These are phyloP conservation scores for Blastobasis adustella DNA, from an alignment of 2,888 invertebrate species.

Conservation along the genomic window DNA sequence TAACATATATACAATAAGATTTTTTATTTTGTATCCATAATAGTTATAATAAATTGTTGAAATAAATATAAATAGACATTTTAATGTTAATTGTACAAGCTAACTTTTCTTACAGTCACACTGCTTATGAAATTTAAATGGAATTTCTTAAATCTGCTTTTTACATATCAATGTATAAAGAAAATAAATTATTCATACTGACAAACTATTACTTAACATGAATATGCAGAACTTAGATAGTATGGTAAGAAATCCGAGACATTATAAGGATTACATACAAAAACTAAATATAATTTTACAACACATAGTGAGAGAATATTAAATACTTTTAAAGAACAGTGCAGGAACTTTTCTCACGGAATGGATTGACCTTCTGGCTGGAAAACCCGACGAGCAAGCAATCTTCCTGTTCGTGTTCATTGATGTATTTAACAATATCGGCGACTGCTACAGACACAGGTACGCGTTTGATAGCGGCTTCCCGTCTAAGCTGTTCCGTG, in stretches of 20 bases:
- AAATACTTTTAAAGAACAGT: slow-evolving; percentile 79
- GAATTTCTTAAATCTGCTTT: too few species aligned
- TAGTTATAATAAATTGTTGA: not conserved
- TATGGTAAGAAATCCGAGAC: too few species aligned
- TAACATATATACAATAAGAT: not conserved
- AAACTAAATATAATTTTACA: not conserved
- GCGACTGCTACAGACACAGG: slow-evolving; percentile 93
- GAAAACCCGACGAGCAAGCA: slow-evolving; percentile 94
- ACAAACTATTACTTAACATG: too few species aligned
- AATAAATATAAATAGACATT: not conserved
- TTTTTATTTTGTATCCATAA: not conserved
- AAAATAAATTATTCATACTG: too few species aligned
- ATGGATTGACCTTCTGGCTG: slow-evolving; percentile 95
- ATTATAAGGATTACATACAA: too few species aligned
- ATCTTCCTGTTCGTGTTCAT: slow-evolving; percentile 94
- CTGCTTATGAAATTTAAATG: not conserved
- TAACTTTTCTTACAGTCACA: not conserved
- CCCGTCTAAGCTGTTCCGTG: slow-evolving; percentile 94
- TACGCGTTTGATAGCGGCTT: slow-evolving; percentile 90
- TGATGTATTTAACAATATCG: slow-evolving; percentile 92
- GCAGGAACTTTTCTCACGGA: slow-evolving; percentile 94
- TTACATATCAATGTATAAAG: too few species aligned
- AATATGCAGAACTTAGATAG: too few species aligned
- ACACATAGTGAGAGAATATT: not conserved
- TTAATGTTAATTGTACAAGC: not conserved